Percentiles rank a stretch among this genome's conserved stretches.
Conservation (phyloP, 2,113 vertebrate species). For the Raja brachyura region DNA sequence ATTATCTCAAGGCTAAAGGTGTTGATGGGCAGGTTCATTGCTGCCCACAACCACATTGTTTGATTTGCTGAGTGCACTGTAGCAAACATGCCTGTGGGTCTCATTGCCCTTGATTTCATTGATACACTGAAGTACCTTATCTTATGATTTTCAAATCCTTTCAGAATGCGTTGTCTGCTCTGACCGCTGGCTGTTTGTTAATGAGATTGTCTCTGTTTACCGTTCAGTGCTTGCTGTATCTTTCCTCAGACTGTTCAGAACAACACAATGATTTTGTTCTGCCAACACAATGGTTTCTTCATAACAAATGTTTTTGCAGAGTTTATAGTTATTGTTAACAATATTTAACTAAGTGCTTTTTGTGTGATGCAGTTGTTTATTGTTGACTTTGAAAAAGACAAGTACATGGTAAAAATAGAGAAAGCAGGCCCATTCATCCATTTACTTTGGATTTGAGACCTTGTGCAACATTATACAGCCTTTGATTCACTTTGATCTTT, state of each 20-base stretch:
- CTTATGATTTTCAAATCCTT: slow-evolving; percentile 40
- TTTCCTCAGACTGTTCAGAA: not conserved
- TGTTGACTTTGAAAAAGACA: not conserved
- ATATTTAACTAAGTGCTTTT: not conserved
- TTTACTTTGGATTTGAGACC: not conserved
- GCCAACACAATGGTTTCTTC: not conserved
- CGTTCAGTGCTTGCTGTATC: slow-evolving; percentile 15
- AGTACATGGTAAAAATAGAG: not conserved
- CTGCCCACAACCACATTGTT: slow-evolving; percentile 21
- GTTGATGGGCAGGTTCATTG: slow-evolving; percentile 42
- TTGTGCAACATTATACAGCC: not conserved
- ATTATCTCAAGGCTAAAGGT: slow-evolving; percentile 38
- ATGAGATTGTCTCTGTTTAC: not conserved
- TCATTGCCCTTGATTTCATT: slow-evolving; percentile 43
- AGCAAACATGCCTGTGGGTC: slow-evolving; percentile 42
- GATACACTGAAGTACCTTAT: slow-evolving; percentile 37
- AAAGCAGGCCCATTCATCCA: not conserved
- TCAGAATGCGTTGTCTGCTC: slow-evolving; percentile 16
- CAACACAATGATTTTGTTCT: not conserved
- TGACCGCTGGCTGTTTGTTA: slow-evolving; percentile 1
- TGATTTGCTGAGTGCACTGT: slow-evolving; percentile 40
- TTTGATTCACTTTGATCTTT: slow-evolving; percentile 6
- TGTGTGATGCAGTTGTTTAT: not conserved
- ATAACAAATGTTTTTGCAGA: not conserved
- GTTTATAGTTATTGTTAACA: not conserved